phyloP scores from a whole-genome alignment of 2,113 vertebrate species.

The Callithrix jacchus region DNA sequence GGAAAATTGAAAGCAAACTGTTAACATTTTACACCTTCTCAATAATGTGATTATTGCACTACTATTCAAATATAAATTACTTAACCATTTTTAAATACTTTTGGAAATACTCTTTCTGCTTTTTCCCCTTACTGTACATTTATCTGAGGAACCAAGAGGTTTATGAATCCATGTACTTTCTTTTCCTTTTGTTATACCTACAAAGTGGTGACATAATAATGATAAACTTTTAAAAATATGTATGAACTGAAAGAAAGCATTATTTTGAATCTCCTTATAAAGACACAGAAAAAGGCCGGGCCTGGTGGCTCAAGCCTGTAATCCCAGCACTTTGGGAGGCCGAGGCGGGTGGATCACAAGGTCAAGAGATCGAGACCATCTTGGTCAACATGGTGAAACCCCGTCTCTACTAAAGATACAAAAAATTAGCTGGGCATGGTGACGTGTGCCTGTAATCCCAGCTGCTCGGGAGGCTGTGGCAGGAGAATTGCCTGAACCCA shows the following conservation, averaged over 20 bases:
- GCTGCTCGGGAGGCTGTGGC: no score
- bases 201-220: neutral
- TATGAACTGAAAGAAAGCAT: neutral
- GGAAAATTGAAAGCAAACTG: neutral
- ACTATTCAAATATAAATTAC: neutral
- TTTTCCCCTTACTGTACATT: neutral
- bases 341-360: no score
- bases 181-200: neutral
- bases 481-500: no score
- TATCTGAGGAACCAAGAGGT: neutral
- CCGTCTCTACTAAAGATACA: no score
- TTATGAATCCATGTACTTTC: neutral
- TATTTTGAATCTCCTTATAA: neutral
- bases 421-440: no score
- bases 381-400: no score
- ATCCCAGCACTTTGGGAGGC: no score
- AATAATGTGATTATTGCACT: neutral
- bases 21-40: neutral
- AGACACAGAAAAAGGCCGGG: neutral
- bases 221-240: constrained; percentile 31
- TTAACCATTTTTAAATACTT: neutral
- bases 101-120: neutral
- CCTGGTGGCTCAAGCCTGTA: no score
- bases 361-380: no score
- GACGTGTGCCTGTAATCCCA: no score